Evolutionary conservation across 1,140 invertebrate genomes (phyloP).

Genomic region (Drosophila melanica): DNA sequence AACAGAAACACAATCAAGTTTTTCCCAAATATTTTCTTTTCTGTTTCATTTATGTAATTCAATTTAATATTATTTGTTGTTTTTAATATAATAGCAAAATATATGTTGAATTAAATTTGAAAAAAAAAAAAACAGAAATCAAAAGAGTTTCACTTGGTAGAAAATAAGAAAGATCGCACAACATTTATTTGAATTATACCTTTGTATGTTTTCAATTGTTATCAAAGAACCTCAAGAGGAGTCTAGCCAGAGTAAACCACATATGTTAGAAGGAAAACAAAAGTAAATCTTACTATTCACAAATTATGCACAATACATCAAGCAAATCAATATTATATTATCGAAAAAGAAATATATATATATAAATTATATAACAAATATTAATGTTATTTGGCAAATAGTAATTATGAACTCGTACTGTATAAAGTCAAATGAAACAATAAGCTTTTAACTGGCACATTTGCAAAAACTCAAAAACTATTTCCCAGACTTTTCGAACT

Average conservation of each 20-base stretch:
- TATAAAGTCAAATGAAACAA: constrained; percentile 19
- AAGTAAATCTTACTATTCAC: constrained; percentile 1
- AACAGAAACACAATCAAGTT: neutral
- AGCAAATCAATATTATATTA: constrained; percentile 14
- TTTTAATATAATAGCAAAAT: neutral
- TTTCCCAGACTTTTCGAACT: constrained; percentile 29
- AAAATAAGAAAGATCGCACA: constrained; percentile 21
- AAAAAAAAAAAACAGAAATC: neutral
- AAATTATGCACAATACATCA: constrained; percentile 27
- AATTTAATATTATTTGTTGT: neutral
- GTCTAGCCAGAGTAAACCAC: constrained; percentile 1
- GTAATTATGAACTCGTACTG: constrained; percentile 8
- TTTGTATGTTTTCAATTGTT: neutral
- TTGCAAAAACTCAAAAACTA: neutral
- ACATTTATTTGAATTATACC: constrained; percentile 8
- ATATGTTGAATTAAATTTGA: constrained; percentile 2
- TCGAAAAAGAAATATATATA: neutral
- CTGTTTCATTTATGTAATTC: neutral
- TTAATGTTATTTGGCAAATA: constrained; percentile 20
- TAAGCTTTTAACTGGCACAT: constrained; percentile 16
- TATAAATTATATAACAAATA: neutral
- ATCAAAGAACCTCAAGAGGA: neutral
- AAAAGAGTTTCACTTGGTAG: constrained; percentile 30
- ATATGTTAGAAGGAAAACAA: neutral
- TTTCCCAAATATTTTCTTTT: neutral